Percentiles rank a stretch among this genome's conserved stretches.
Evolutionary conservation across 53 echinoderm and acorn worm species (phyloP).

Genomic region (Echinarachnius parma): DNA sequence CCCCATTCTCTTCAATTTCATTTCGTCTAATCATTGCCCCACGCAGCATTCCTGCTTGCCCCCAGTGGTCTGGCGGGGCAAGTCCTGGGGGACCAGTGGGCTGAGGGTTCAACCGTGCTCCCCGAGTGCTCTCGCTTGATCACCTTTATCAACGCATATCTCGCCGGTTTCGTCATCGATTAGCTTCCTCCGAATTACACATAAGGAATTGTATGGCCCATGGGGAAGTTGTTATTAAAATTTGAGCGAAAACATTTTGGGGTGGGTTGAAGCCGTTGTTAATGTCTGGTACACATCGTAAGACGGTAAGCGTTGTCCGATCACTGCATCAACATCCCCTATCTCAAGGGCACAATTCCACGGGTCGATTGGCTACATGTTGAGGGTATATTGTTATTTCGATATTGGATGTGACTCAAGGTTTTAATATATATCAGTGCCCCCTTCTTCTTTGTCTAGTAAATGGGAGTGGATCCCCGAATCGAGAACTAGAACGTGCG

Average conservation of each 20-base stretch:
- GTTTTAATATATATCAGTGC: slow-evolving; percentile 23
- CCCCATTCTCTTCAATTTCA: slow-evolving; percentile 28
- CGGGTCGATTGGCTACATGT: slow-evolving; percentile 35
- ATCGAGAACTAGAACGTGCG: no score
- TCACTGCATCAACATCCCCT: slow-evolving; percentile 41
- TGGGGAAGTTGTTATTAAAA: slow-evolving; percentile 49
- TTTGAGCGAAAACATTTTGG: slow-evolving; percentile 43
- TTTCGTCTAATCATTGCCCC: slow-evolving; percentile 26
- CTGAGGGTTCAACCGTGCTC: slow-evolving; percentile 41
- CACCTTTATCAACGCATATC: slow-evolving; percentile 47
- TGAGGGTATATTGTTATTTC: slow-evolving; percentile 35
- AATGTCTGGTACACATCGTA: slow-evolving; percentile 9
- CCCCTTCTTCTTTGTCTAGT: slow-evolving; percentile 30
- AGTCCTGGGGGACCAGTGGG: slow-evolving; percentile 31
- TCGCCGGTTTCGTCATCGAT: slow-evolving; percentile 49
- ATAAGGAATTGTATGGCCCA: slow-evolving; percentile 42
- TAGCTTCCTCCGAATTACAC: slow-evolving; percentile 42
- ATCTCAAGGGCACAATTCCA: slow-evolving; percentile 32
- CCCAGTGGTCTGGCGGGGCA: slow-evolving; percentile 43
- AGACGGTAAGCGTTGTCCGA: slow-evolving; percentile 25
- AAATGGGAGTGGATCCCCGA: no score
- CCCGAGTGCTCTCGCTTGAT: slow-evolving; percentile 37
- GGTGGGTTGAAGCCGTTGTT: slow-evolving; percentile 29
- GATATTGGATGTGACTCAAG: slow-evolving; percentile 38
- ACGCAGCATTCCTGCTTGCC: slow-evolving; percentile 32